A percentile compares a stretch with the other conserved stretches of the same genome.
These are phyloP conservation scores for Siniperca knerii DNA, from an alignment of 2,113 vertebrate genomes.

Conservation along the genomic window DNA sequence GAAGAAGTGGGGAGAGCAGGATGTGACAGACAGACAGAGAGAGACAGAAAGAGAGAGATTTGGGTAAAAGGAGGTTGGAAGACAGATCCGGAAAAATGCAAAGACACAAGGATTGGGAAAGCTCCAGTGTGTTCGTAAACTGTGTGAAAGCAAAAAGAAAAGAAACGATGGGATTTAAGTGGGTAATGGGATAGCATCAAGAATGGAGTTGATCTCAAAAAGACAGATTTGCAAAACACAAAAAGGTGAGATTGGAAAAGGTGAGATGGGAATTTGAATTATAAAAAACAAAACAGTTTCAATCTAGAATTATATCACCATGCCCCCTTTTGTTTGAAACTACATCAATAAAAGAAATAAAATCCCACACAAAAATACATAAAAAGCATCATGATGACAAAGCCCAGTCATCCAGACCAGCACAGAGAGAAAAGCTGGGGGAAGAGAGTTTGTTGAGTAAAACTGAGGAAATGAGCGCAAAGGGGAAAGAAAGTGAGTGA, in stretches of 20 bases:
- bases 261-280: not conserved
- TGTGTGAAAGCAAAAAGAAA: not conserved
- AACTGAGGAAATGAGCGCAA: constrained; percentile 10
- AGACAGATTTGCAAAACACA: not conserved
- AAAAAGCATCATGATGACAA: not conserved
- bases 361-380: not conserved
- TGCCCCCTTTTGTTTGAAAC: too few relatives aligned
- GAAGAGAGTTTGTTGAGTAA: not conserved
- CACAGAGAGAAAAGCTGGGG: too few relatives aligned
- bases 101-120: not conserved
- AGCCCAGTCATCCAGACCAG: not conserved
- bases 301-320: not conserved
- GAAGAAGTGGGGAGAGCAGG: not conserved
- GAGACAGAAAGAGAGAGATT: not conserved
- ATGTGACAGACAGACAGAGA: not conserved
- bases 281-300: not conserved
- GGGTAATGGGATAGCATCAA: not conserved
- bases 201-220: not conserved
- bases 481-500: constrained; percentile 15
- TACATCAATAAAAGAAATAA: not conserved
- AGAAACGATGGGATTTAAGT: not conserved
- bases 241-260: not conserved
- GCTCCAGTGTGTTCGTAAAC: not conserved
- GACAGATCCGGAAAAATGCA: not conserved
- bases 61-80: not conserved